These are phyloP conservation scores for Neoscelio sp. DNA, from an alignment of 2,888 invertebrate species.

Conservation along the genomic window DNA sequence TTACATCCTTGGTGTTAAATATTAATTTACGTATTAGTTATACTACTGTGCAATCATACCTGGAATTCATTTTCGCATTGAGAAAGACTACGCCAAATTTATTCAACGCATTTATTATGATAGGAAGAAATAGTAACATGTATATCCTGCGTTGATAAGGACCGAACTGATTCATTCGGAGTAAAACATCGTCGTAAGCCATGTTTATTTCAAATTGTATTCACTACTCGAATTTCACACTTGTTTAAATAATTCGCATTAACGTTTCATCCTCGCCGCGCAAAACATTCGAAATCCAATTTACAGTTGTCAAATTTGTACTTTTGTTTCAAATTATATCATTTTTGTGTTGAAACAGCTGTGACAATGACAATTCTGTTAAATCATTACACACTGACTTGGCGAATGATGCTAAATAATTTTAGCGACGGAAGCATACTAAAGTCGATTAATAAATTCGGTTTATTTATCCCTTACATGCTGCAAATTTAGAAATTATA, in stretches of 20 bases:
- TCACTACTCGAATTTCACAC: not conserved
- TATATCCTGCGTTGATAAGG: slow-evolving; percentile 88
- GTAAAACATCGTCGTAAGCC: slow-evolving; percentile 89
- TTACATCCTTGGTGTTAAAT: no score
- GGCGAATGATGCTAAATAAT: not conserved
- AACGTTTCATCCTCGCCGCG: no score
- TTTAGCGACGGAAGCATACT: slow-evolving; percentile 3
- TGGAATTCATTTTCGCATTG: slow-evolving; percentile 87
- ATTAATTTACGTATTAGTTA: no score
- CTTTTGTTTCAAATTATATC: not conserved
- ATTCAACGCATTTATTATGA: slow-evolving; percentile 89
- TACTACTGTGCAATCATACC: no score
- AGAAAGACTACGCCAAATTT: slow-evolving; percentile 89
- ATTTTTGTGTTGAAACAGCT: slow-evolving; percentile 26
- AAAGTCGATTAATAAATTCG: not conserved
- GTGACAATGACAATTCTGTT: slow-evolving; percentile 7
- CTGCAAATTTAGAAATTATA: no score
- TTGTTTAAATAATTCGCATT: not conserved
- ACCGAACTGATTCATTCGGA: slow-evolving; percentile 88
- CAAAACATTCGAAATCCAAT: no score
- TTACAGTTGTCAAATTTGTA: no score
- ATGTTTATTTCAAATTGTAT: slow-evolving; percentile 81
- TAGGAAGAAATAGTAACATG: slow-evolving; percentile 88
- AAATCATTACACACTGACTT: slow-evolving; percentile 29
- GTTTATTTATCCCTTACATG: not conserved